A percentile compares a stretch with the other conserved stretches of the same genome.
Evolutionary conservation across 1,140 invertebrate species (phyloP).

Genomic region (Cydia fagiglandana): DNA sequence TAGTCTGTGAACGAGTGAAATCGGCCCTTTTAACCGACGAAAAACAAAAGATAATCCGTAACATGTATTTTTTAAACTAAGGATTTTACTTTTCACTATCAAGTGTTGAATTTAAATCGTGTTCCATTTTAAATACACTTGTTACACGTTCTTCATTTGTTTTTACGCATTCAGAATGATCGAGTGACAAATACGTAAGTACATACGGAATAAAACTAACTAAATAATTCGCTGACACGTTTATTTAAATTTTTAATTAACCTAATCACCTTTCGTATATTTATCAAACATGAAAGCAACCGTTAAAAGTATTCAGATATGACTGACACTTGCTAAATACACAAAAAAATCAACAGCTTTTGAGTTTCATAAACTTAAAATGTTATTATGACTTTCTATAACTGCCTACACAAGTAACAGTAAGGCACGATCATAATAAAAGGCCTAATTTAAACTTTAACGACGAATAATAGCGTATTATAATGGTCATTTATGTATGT

Average conservation of each 20-base stretch:
- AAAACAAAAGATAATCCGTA: neutral
- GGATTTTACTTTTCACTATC: neutral
- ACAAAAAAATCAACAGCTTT: neutral
- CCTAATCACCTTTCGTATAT: neutral
- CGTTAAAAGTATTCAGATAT: neutral
- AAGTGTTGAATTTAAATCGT: neutral
- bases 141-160: neutral
- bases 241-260: too few relatives aligned
- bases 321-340: neutral
- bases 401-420: constrained; percentile 1
- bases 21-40: neutral
- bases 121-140: neutral
- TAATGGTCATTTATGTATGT: constrained; percentile 2
- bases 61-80: neutral
- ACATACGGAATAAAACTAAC: neutral
- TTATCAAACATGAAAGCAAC: neutral
- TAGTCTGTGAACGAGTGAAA: constrained; percentile 9
- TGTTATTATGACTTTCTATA: constrained; percentile 22
- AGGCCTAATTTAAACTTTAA: neutral
- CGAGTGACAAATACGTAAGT: neutral
- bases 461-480: constrained; percentile 1
- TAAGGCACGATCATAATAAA: constrained; percentile 1
- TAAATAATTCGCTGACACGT: neutral
- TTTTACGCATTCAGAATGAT: neutral
- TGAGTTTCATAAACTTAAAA: neutral